Conservation (phyloP, 2,113 vertebrate species). For the Xiphophorus couchianus region DNA sequence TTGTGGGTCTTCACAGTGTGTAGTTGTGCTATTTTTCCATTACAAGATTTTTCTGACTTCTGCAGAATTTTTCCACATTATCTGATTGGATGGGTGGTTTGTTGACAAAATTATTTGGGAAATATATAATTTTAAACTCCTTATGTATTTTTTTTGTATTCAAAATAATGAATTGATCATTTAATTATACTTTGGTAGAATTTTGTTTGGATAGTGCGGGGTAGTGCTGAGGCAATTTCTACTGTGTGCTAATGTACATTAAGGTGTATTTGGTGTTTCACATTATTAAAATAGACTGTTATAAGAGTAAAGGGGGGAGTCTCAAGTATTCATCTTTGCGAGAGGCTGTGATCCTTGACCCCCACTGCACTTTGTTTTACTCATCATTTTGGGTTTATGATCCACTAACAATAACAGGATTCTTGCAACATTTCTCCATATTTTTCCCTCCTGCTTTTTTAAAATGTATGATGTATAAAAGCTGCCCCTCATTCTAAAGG, state of each 20-base stretch:
- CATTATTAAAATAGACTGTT: too few relatives aligned
- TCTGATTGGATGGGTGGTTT: not conserved
- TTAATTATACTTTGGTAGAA: not conserved
- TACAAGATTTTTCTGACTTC: not conserved
- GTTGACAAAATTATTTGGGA: not conserved
- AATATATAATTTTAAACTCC: not conserved
- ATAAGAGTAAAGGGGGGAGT: too few relatives aligned
- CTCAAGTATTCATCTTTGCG: too few relatives aligned
- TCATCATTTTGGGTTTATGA: constrained; percentile 14
- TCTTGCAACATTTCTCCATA: constrained; percentile 25
- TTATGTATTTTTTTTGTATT: not conserved
- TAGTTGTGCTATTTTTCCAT: not conserved
- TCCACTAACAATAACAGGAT: constrained; percentile 15
- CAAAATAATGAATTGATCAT: not conserved
- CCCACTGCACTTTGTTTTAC: not conserved
- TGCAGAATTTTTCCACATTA: not conserved
- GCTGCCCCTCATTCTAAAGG: constrained; percentile 59
- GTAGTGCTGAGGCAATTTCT: too few relatives aligned
- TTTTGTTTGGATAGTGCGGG: not conserved
- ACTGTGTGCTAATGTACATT: too few relatives aligned
- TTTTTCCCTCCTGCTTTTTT: constrained; percentile 27
- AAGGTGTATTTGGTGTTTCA: too few relatives aligned
- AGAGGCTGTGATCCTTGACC: too few relatives aligned
- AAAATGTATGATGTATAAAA: constrained; percentile 55
- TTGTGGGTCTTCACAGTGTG: not conserved